A percentile compares a stretch with the other conserved stretches of the same genome.
phyloP scores from a whole-genome alignment of 2,113 vertebrate genomes.

The Paradoxurus hermaphroditus region DNA sequence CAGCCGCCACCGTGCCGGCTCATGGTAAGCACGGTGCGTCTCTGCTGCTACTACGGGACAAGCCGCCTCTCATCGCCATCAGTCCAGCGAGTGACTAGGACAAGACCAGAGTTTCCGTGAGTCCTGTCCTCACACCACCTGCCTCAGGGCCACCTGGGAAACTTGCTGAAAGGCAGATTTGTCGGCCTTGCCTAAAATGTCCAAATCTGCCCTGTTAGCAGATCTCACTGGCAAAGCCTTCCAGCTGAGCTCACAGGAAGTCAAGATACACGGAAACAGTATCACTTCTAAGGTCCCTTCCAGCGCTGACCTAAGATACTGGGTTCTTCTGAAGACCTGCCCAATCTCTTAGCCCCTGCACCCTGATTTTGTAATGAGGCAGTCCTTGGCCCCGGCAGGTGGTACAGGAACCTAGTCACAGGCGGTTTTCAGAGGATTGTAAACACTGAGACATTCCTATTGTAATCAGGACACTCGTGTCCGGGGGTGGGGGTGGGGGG shows the following conservation, averaged over 20 bases:
- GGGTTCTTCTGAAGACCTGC: not conserved
- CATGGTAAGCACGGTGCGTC: fast-evolving
- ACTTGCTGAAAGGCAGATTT: not conserved
- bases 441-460: not conserved
- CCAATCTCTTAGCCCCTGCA: not conserved
- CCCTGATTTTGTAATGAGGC: not conserved
- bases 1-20: fast-evolving
- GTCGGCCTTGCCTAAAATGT: not conserved
- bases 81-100: fast-evolving
- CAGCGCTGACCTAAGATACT: not conserved
- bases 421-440: not conserved
- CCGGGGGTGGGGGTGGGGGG: not conserved
- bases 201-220: not conserved
- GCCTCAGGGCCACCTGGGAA: not conserved
- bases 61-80: not conserved
- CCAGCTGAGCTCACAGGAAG: not conserved
- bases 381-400: not conserved
- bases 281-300: not conserved
- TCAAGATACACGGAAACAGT: not conserved
- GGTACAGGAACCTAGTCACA: not conserved
- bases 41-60: too few relatives aligned
- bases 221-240: not conserved
- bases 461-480: not conserved
- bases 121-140: not conserved
- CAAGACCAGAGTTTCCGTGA: not conserved